A percentile compares a stretch with the other conserved stretches of the same genome.
These are phyloP conservation scores for Odobenus rosmarus DNA, from an alignment of 2,113 vertebrate species.

Conservation along the genomic window DNA sequence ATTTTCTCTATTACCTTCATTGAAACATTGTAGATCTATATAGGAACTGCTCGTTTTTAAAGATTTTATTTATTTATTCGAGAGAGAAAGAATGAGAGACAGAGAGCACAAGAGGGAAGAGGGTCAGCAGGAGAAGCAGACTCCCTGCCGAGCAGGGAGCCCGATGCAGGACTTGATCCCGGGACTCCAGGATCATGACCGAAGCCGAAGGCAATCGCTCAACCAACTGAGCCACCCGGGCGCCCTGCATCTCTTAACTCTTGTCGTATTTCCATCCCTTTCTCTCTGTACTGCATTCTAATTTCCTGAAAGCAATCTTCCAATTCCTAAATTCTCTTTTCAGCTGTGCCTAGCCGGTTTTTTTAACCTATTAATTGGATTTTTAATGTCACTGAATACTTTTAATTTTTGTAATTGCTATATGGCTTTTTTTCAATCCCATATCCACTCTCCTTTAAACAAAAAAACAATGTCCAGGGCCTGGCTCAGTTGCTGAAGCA, in stretches of 20 bases:
- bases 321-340: constrained; percentile 34
- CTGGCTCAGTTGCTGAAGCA: background rate
- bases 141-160: no score
- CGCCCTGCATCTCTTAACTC: background rate
- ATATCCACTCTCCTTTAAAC: background rate
- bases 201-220: no score
- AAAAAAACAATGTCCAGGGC: background rate
- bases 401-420: background rate
- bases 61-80: no score
- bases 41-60: background rate
- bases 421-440: background rate
- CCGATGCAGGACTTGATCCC: no score
- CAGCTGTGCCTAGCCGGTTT: background rate
- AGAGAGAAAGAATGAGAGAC: no score
- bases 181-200: no score
- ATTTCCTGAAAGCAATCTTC: constrained; percentile 30
- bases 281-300: background rate
- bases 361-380: background rate
- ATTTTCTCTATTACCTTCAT: background rate
- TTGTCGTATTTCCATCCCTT: background rate
- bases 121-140: no score
- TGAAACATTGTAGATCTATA: background rate
- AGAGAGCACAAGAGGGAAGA: no score
- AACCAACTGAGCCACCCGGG: no score
- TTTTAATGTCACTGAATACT: constrained; percentile 45